phyloP scores from a whole-genome alignment of 2,888 invertebrate species.

The Drosophila imparisetae region DNA sequence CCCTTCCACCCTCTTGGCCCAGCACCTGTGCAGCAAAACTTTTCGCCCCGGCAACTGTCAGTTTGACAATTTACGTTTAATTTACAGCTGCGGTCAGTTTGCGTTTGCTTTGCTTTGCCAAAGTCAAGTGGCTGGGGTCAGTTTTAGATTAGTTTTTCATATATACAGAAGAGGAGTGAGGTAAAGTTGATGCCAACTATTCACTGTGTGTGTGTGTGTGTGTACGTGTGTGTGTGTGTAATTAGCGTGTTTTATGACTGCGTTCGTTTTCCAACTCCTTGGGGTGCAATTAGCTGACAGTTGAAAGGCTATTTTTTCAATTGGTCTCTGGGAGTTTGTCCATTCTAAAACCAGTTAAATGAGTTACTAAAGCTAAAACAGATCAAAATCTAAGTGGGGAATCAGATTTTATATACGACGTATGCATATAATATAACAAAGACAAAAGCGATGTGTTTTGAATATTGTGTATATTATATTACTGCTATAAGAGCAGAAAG shows the following conservation, averaged over 20 bases:
- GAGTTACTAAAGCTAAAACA: slow-evolving; percentile 4
- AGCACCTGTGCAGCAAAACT: slow-evolving; percentile 56
- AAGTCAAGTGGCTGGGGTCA: slow-evolving; percentile 69
- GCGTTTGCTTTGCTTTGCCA: slow-evolving; percentile 40
- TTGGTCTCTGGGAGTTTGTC: slow-evolving; percentile 58
- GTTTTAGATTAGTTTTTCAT: slow-evolving; percentile 77
- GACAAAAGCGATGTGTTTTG: background rate
- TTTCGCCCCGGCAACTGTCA: slow-evolving; percentile 69
- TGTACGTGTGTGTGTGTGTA: slow-evolving; percentile 40
- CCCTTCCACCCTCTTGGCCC: background rate
- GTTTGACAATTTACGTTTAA: slow-evolving; percentile 67
- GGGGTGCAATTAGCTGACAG: slow-evolving; percentile 71
- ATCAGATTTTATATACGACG: background rate
- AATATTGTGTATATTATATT: background rate
- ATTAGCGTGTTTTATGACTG: slow-evolving; percentile 74
- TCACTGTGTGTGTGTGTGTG: background rate
- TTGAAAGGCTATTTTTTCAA: slow-evolving; percentile 62
- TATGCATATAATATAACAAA: too few relatives aligned
- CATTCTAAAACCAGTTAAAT: slow-evolving; percentile 12
- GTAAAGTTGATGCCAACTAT: slow-evolving; percentile 31
- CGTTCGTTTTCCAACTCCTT: slow-evolving; percentile 60
- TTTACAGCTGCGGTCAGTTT: slow-evolving; percentile 73
- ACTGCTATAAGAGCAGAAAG: background rate
- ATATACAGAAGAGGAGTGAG: background rate
- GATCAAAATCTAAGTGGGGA: background rate